Base-by-base conservation (phyloP, 2,113 vertebrate genomes). In the Plectropomus leopardus region DNA sequence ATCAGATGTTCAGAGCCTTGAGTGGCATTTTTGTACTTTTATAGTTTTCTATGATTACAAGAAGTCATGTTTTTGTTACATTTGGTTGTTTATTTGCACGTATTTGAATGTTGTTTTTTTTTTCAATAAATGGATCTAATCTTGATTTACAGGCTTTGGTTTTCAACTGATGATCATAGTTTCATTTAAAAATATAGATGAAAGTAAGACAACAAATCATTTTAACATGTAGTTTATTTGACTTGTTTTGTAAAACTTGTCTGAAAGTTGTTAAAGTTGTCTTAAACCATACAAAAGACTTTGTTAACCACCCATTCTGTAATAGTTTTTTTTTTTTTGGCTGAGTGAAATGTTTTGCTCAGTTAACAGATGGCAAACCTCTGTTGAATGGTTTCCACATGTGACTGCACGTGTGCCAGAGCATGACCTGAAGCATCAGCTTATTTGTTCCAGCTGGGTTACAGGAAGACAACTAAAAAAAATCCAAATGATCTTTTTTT, bases 1-100 rank as follows among this genome's bases (percentile, higher is more conserved):
- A 50, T 59, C 71, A 71, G 42, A 76, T 72, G 58, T 68, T 60
- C 57, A 75, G 51, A 88, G 66, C 72, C 64, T 68, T 75, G 28
- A 60, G 34, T 63, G 66, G 72, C 24, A 42, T 51, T 72, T 89
- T 76, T 93, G 42, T 78, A 84, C 89, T 80, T 84, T 86, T 88
- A 75, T 86, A 55, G 55, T 71, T 80, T 64, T 4, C 5, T 80
- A 75, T 78, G 28, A 80, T 82, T 53, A 66, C 45, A 83, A 76
- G 48, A 87, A 26, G 67, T 73, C 21, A 53, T 75, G 26, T 80
- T 82, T 84, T 79, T 76, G 23, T 55, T 82, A 42, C 44, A 44
- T 23, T 79, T 82, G 74, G 65, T 74, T 24, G 16, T 88, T 88
- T 85, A 78, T 83, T 85, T 91, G 64, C 72, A 82, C 58, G 69